Evolutionary conservation across 2,113 vertebrate species (phyloP).

Genomic region (Ovis aries): ARS-UI_Ramb_v3.0 NC_056076.1:22581501-22582000

Average conservation of each 20-base stretch:
- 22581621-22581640: background rate
- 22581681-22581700: background rate
- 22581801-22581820: background rate
- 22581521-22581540: background rate
- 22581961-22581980: no score
- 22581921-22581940: background rate
- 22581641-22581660: background rate
- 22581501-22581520: background rate
- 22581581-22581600: background rate
- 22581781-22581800: background rate
- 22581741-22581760: background rate
- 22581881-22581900: background rate
- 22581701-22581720: background rate
- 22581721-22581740: background rate
- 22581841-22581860: background rate
- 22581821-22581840: background rate
- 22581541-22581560: background rate
- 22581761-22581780: background rate
- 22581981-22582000: background rate
- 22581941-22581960: background rate
- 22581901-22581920: background rate
- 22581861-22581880: background rate
- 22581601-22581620: background rate
- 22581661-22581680: background rate
- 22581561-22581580: background rate